These are phyloP conservation scores for Ommatoiulus sabulosus DNA, from an alignment of 2,888 invertebrate species.

Conservation along the genomic window DNA sequence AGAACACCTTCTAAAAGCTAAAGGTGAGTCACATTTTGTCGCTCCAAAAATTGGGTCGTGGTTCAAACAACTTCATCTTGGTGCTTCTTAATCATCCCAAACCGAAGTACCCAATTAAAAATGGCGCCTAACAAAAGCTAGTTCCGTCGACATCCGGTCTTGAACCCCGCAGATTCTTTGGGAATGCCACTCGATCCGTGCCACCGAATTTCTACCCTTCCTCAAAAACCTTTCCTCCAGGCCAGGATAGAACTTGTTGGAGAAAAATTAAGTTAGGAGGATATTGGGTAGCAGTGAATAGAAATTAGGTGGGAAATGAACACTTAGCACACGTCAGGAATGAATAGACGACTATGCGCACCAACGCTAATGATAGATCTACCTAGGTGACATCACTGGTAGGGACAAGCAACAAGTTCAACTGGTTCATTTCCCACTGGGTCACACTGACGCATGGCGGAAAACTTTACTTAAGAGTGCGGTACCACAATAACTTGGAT, in stretches of 20 bases:
- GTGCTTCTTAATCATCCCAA: no score
- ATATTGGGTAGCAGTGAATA: background rate
- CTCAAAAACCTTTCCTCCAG: background rate
- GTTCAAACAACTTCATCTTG: no score
- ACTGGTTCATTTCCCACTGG: background rate
- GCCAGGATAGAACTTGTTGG: background rate
- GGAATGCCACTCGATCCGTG: conserved; percentile 4
- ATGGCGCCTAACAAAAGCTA: background rate
- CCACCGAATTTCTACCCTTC: background rate
- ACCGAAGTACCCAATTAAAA: background rate
- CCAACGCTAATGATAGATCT: background rate
- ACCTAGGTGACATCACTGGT: background rate
- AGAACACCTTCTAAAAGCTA: no score
- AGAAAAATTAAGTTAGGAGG: background rate
- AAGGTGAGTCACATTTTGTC: no score
- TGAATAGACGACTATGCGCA: background rate
- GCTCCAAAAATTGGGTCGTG: no score
- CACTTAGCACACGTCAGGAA: background rate
- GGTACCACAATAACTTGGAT: background rate
- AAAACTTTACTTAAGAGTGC: background rate
- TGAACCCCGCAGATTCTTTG: background rate
- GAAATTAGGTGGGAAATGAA: background rate
- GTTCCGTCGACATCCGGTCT: background rate
- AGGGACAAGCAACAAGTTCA: conserved; percentile 9
- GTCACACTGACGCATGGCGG: conserved; percentile 7